A percentile compares a stretch with the other conserved stretches of the same genome.
Conservation (phyloP, 2,797 vertebrate species). For the Rallus crepitans region DNA sequence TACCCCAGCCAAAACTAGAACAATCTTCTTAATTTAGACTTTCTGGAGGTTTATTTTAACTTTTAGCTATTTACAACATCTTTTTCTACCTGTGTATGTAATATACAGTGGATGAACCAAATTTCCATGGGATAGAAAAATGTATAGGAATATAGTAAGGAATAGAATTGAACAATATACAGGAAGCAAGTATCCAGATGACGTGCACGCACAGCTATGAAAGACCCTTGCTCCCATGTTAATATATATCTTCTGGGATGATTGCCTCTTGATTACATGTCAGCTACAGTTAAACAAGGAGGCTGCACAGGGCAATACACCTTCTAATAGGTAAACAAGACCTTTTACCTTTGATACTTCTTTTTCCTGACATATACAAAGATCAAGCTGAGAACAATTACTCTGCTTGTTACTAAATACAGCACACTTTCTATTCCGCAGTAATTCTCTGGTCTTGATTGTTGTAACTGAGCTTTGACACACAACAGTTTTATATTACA, state of each 20-base stretch:
- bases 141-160: neutral
- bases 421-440: neutral
- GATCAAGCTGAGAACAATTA: neutral
- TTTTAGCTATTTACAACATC: neutral
- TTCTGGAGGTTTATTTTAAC: accelerated
- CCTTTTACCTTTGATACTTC: neutral
- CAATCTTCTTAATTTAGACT: neutral
- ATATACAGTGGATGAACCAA: neutral
- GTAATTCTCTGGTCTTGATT: neutral
- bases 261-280: neutral
- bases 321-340: neutral
- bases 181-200: neutral
- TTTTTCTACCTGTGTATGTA: neutral
- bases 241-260: neutral
- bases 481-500: neutral
- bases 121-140: neutral
- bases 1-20: too few species aligned
- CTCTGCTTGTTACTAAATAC: neutral
- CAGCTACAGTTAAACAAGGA: neutral
- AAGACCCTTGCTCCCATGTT: neutral
- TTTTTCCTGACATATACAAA: neutral
- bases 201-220: neutral
- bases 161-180: neutral
- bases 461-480: neutral
- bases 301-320: neutral